Conservation (phyloP, 1,140 invertebrate genomes). For the Homalodisca vitripennis region DNA sequence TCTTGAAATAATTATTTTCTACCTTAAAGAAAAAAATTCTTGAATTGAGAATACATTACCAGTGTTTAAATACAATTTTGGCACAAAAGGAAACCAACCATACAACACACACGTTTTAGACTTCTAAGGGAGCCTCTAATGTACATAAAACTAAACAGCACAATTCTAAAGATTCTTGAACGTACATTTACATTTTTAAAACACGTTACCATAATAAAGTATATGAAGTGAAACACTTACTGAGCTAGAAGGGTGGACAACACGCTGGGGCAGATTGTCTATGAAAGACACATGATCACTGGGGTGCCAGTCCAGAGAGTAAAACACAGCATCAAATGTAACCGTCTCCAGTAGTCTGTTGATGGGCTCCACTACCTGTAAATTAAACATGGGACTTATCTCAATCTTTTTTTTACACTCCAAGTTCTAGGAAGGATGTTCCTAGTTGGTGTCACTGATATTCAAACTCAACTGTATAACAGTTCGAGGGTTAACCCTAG, state of each 20-base stretch:
- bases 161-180: too few species aligned
- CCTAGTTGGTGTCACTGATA: background rate
- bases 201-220: background rate
- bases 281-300: slow-evolving; percentile 95
- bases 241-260: slow-evolving; percentile 65
- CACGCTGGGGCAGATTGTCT: slow-evolving; percentile 77
- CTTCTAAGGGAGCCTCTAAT: too few species aligned
- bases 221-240: slow-evolving; percentile 50
- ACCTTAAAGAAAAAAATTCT: too few species aligned
- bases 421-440: background rate
- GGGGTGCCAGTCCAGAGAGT: slow-evolving; percentile 97
- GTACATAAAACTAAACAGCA: too few species aligned
- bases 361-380: slow-evolving; percentile 82
- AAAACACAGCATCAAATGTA: slow-evolving; percentile 90
- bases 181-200: too few species aligned
- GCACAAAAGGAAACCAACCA: too few species aligned
- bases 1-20: too few species aligned
- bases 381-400: slow-evolving; percentile 30
- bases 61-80: too few species aligned
- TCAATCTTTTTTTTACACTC: background rate
- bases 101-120: too few species aligned
- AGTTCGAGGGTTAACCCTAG: too few species aligned
- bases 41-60: too few species aligned
- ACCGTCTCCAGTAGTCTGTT: slow-evolving; percentile 84
- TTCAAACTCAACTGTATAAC: too few species aligned